phyloP scores from a whole-genome alignment of 2,797 vertebrate species.

The Enteromius thamalakanensis region DNA sequence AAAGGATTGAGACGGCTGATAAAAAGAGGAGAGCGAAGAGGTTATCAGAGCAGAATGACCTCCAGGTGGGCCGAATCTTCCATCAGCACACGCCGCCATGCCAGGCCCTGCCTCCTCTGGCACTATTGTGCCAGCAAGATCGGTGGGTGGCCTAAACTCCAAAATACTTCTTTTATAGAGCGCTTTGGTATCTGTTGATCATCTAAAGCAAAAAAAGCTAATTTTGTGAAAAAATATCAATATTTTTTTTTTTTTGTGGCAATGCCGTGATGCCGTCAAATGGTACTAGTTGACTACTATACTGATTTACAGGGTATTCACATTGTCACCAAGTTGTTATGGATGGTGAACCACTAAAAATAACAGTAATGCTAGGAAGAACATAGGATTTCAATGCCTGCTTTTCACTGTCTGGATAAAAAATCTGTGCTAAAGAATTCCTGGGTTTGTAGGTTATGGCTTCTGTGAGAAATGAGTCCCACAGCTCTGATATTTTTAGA shows the following conservation, averaged over 20 bases:
- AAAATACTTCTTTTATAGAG: neutral
- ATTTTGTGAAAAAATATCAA: neutral
- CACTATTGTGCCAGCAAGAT: neutral
- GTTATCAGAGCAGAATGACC: constrained; percentile 58
- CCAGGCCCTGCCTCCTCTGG: neutral
- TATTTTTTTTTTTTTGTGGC: neutral
- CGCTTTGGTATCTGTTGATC: neutral
- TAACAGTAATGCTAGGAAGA: neutral
- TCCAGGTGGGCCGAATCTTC: constrained; percentile 47
- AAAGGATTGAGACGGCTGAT: constrained; percentile 42
- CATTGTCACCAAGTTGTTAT: neutral
- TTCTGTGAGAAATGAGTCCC: constrained; percentile 32
- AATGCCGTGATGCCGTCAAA: neutral
- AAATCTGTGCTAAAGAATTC: constrained; percentile 30
- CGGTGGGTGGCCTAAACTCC: neutral
- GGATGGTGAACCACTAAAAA: neutral
- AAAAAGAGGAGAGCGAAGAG: constrained; percentile 39
- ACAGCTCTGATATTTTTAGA: constrained; percentile 46
- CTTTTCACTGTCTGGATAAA: constrained; percentile 10
- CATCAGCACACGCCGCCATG: constrained; percentile 10
- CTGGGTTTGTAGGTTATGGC: constrained; percentile 51
- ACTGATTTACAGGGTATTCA: neutral
- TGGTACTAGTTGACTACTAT: neutral
- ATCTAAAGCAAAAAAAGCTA: neutral
- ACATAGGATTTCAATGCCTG: constrained; percentile 17